These are phyloP conservation scores for Karalla daura DNA, from an alignment of 2,797 vertebrate species.

Conservation along the genomic window DNA sequence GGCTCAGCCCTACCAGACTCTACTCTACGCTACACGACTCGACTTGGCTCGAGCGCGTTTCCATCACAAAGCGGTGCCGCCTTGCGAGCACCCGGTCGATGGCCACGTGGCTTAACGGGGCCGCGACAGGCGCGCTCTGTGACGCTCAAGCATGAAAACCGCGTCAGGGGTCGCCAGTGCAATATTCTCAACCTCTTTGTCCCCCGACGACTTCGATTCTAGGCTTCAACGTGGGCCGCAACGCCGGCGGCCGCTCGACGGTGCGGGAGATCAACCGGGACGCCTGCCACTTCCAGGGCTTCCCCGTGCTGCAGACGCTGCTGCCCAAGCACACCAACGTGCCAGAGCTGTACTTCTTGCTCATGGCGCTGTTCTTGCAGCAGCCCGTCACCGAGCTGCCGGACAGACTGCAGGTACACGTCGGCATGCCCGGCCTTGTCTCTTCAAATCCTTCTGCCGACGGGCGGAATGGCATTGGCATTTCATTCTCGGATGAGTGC, in stretches of 20 bases:
- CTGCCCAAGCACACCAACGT: slow-evolving; percentile 98
- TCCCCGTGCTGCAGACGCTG: slow-evolving; percentile 93
- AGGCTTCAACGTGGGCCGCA: slow-evolving; percentile 98
- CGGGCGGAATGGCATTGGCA: not conserved
- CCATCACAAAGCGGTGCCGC: too few relatives aligned
- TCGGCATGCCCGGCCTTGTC: slow-evolving; percentile 76
- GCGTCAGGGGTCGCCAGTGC: too few relatives aligned
- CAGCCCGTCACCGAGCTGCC: slow-evolving; percentile 97
- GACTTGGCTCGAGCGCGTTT: too few relatives aligned
- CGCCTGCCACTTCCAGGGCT: slow-evolving; percentile 96
- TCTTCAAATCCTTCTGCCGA: slow-evolving; percentile 7
- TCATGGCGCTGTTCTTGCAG: slow-evolving; percentile 98
- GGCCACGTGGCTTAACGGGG: too few relatives aligned
- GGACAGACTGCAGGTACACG: slow-evolving; percentile 98
- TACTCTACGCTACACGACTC: too few relatives aligned
- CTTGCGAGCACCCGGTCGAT: too few relatives aligned
- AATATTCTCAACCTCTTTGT: not conserved
- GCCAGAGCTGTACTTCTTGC: slow-evolving; percentile 97
- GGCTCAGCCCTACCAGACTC: too few relatives aligned
- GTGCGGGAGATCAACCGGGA: slow-evolving; percentile 97
- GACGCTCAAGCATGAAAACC: too few relatives aligned
- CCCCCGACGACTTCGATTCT: not conserved
- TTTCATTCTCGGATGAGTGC: not conserved
- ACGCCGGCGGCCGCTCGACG: slow-evolving; percentile 92
- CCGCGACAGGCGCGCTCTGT: too few relatives aligned